These are phyloP conservation scores for Hemiscyllium ocellatum DNA, from an alignment of 2,113 vertebrate species.

Conservation along the genomic window DNA sequence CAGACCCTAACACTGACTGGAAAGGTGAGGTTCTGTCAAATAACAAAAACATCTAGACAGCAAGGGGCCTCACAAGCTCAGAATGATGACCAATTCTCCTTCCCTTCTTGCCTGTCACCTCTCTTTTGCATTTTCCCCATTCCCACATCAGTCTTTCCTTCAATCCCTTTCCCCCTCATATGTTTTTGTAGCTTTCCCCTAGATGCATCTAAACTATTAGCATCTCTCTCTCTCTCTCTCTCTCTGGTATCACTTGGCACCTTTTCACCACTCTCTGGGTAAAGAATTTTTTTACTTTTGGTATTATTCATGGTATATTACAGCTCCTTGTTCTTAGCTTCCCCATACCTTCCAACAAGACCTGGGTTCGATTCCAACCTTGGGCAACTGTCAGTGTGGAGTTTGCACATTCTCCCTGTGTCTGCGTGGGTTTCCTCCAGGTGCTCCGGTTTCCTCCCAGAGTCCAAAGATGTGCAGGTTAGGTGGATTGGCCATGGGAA, in stretches of 20 bases:
- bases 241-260: too few relatives aligned
- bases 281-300: background rate
- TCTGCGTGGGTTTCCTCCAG: too few relatives aligned
- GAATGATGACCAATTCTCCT: background rate
- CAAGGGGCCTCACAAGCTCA: background rate
- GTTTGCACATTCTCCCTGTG: too few relatives aligned
- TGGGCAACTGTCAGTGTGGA: too few relatives aligned
- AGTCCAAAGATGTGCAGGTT: too few relatives aligned
- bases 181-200: background rate
- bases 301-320: background rate
- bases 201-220: too few relatives aligned
- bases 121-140: background rate
- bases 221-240: too few relatives aligned
- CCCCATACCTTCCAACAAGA: too few relatives aligned
- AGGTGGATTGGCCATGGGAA: too few relatives aligned
- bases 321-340: background rate
- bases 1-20: slow-evolving; percentile 82
- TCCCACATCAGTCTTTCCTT: background rate
- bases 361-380: too few relatives aligned
- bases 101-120: too few relatives aligned
- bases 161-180: background rate
- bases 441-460: too few relatives aligned
- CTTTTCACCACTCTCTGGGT: background rate
- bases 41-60: background rate
- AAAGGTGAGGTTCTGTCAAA: slow-evolving; percentile 64